A percentile compares a stretch with the other conserved stretches of the same genome.
Conservation (phyloP, 2,888 invertebrate species). For the Syrphus vitripennis region DNA sequence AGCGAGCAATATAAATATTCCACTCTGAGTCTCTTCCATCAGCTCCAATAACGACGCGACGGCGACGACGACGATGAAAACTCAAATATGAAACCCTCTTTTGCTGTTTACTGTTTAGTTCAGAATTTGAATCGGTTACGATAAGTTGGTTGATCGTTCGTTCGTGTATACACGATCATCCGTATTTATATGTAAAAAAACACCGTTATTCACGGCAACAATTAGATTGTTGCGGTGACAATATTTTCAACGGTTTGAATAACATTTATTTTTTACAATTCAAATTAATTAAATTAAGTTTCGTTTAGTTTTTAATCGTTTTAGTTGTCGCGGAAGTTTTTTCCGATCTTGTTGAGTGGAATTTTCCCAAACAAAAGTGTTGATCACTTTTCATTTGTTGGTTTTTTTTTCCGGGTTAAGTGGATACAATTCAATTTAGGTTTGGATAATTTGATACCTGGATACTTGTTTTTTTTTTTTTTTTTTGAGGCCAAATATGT, state of each 20-base stretch:
- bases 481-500: slow-evolving; percentile 36
- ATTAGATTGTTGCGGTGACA: slow-evolving; percentile 42
- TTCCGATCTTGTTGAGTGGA: slow-evolving; percentile 36
- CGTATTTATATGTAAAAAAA: slow-evolving; percentile 2
- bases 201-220: slow-evolving; percentile 11
- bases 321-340: not conserved
- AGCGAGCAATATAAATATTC: too few species aligned
- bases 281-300: slow-evolving; percentile 15
- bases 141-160: slow-evolving; percentile 59
- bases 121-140: slow-evolving; percentile 63
- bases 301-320: not conserved
- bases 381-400: slow-evolving; percentile 10
- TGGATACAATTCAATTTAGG: slow-evolving; percentile 29
- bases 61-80: not conserved
- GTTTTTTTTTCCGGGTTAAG: not conserved
- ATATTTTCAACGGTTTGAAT: slow-evolving; percentile 46
- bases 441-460: not conserved
- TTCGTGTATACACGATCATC: slow-evolving; percentile 45
- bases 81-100: slow-evolving; percentile 48
- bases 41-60: not conserved
- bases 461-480: not conserved
- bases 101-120: slow-evolving; percentile 26
- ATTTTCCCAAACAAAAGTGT: not conserved
- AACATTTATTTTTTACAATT: not conserved
- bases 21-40: not conserved